These are phyloP conservation scores for Mungos mungo DNA, from an alignment of 2,113 vertebrate genomes.

Conservation along the genomic window DNA sequence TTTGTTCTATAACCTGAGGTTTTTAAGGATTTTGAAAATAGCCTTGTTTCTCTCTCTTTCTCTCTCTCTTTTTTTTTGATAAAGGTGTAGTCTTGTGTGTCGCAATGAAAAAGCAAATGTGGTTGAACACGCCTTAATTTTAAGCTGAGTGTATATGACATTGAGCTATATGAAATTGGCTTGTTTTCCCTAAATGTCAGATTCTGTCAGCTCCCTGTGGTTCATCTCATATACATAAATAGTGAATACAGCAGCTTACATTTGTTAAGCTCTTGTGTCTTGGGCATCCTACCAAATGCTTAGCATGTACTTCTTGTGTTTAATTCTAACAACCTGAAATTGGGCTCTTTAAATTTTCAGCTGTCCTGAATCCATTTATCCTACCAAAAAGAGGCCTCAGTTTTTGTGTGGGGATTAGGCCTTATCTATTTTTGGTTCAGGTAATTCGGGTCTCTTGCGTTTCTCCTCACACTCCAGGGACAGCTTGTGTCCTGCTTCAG, in stretches of 20 bases:
- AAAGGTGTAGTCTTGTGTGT: not conserved
- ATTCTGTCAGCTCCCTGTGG: not conserved
- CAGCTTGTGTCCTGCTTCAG: not conserved
- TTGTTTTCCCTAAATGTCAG: not conserved
- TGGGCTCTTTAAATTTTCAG: not conserved
- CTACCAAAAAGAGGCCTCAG: not conserved
- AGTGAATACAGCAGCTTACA: not conserved
- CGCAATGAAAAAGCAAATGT: not conserved
- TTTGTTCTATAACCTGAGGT: not conserved
- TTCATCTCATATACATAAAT: slow-evolving; percentile 3
- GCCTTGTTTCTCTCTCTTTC: not conserved
- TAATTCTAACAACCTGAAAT: not conserved
- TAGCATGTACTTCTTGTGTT: not conserved
- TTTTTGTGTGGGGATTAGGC: not conserved
- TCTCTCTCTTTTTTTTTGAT: slow-evolving; percentile 24
- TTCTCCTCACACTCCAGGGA: not conserved
- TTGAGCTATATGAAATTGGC: not conserved
- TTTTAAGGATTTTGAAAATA: slow-evolving; percentile 18
- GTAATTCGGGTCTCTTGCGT: not conserved
- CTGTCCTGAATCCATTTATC: slow-evolving; percentile 8
- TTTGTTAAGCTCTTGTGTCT: not conserved
- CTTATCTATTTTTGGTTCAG: not conserved
- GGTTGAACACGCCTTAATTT: not conserved
- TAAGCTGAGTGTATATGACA: not conserved
- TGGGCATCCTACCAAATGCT: not conserved